Evolutionary conservation across 1,140 invertebrate genomes (phyloP).

Genomic region (Zaprionus camerounensis): DNA sequence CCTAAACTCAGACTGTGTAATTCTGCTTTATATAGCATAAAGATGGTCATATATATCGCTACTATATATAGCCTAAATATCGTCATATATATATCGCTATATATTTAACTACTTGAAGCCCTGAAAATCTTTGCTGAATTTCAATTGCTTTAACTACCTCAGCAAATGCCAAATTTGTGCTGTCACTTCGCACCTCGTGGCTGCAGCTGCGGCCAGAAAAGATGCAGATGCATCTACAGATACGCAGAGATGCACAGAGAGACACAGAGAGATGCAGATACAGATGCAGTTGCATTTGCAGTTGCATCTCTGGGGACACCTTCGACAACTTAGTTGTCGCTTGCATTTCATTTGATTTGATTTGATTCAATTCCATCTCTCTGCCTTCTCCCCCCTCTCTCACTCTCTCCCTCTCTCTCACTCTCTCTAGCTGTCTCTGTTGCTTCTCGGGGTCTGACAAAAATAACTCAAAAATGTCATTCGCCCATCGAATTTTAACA

Average conservation of each 20-base stretch:
- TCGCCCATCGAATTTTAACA: conserved; percentile 83
- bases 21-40: no score
- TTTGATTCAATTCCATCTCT: conserved; percentile 42
- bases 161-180: not conserved
- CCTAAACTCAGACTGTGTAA: no score
- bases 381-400: not conserved
- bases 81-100: not conserved
- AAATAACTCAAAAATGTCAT: conserved; percentile 83
- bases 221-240: not conserved
- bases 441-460: conserved; percentile 60
- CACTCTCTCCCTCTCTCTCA: not conserved
- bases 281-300: conserved; percentile 1
- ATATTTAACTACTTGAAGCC: conserved; percentile 6
- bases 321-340: conserved; percentile 75
- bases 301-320: conserved; percentile 27
- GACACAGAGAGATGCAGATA: conserved; percentile 1
- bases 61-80: no score
- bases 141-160: not conserved
- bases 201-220: conserved; percentile 1
- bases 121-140: not conserved
- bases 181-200: conserved; percentile 34
- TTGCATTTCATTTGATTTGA: conserved; percentile 69
- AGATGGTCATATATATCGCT: no score
- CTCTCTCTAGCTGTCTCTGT: not conserved
- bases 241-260: not conserved